Evolutionary conservation across 2,888 invertebrate species (phyloP).

Genomic region (Caenorhabditis plicata): DNA sequence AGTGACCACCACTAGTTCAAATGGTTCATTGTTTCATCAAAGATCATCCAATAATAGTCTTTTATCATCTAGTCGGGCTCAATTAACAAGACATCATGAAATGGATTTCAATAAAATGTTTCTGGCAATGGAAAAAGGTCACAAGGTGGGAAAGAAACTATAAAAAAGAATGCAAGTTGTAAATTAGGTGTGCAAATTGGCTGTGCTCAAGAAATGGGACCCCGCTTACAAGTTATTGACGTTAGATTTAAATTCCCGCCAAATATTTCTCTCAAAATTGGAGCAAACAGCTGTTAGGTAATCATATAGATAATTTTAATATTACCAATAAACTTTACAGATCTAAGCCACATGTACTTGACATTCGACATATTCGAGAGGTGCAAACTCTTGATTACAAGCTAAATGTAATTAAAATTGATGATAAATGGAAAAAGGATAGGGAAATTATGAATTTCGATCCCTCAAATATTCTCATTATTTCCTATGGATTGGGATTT

Average conservation of each 20-base stretch:
- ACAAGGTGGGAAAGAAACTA: constrained; percentile 47
- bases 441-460: constrained; percentile 52
- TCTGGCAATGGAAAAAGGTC: constrained; percentile 56
- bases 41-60: constrained; percentile 12
- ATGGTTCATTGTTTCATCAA: constrained; percentile 21
- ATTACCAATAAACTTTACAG: constrained; percentile 11
- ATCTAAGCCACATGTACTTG: constrained; percentile 47
- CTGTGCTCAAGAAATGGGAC: constrained; percentile 61
- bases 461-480: constrained; percentile 53
- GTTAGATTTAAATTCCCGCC: constrained; percentile 54
- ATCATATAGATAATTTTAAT: not conserved
- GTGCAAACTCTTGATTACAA: constrained; percentile 61
- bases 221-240: constrained; percentile 51
- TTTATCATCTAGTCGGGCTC: constrained; percentile 7
- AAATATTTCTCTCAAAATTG: constrained; percentile 48
- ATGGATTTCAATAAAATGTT: constrained; percentile 55
- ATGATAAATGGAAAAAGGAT: constrained; percentile 64
- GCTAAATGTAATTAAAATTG: constrained; percentile 51
- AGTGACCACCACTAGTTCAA: constrained; percentile 9
- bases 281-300: constrained; percentile 38
- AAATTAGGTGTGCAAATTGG: constrained; percentile 56
- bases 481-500: constrained; percentile 58
- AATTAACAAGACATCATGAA: constrained; percentile 31
- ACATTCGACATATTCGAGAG: constrained; percentile 57
- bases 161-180: not conserved